Percentiles rank a stretch among this genome's conserved stretches.
Evolutionary conservation across 2,797 vertebrate genomes (phyloP).

Genomic region (Neosilurus hyrtlii): DNA sequence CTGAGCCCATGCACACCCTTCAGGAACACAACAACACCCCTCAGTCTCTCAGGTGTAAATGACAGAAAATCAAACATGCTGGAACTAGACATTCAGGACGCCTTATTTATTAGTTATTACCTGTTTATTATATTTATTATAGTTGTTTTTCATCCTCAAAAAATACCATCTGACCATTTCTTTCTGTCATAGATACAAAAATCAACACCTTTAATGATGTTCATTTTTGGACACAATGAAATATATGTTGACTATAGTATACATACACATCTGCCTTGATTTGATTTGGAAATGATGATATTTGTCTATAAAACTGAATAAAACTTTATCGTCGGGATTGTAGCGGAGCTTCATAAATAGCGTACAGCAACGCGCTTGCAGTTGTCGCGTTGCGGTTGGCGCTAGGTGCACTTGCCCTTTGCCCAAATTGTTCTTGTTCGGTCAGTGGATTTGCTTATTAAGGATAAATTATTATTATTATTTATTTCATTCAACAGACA

Average conservation of each 20-base stretch:
- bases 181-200: background rate
- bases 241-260: background rate
- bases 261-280: background rate
- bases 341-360: background rate
- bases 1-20: background rate
- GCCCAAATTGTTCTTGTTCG: background rate
- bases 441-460: background rate
- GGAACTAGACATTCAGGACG: background rate
- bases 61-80: background rate
- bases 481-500: no score
- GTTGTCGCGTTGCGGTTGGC: no score
- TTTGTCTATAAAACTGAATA: background rate
- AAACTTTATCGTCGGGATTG: background rate
- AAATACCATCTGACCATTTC: no score
- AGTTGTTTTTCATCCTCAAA: background rate
- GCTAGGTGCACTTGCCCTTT: no score
- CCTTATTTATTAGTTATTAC: background rate
- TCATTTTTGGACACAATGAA: background rate
- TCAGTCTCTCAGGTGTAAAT: background rate
- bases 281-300: background rate
- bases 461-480: no score
- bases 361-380: no score
- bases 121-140: no score
- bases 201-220: background rate
- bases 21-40: background rate